Percentiles rank a stretch among this genome's conserved stretches.
Evolutionary conservation across 1,140 invertebrate species (phyloP).

Genomic region (Drepana arcuata): DNA sequence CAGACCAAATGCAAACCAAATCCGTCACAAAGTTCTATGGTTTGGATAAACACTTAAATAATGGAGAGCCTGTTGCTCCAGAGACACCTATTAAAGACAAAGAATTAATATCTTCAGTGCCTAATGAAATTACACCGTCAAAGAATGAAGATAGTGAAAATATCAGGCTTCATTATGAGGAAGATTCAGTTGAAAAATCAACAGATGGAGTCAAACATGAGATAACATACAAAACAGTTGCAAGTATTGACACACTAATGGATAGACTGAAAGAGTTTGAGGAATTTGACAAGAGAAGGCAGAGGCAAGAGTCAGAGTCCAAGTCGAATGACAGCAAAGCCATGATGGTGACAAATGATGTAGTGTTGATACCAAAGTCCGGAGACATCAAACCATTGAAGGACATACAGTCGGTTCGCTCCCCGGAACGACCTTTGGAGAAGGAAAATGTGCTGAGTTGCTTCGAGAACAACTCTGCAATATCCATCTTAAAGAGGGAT

Average conservation of each 20-base stretch:
- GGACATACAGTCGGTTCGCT: conserved; percentile 54
- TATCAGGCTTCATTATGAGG: conserved; percentile 57
- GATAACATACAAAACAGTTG: conserved; percentile 47
- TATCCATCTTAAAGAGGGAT: conserved; percentile 68
- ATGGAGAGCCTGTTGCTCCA: conserved; percentile 42
- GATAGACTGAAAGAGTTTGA: conserved; percentile 68
- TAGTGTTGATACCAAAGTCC: conserved; percentile 64
- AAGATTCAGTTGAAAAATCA: conserved; percentile 48
- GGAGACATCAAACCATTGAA: conserved; percentile 63
- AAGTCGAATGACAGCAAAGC: conserved; percentile 45
- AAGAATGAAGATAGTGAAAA: conserved; percentile 62
- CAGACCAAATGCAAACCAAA: conserved; percentile 43
- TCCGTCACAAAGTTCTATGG: conserved; percentile 48
- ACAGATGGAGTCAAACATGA: conserved; percentile 45
- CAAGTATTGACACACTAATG: conserved; percentile 66
- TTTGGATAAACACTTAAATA: conserved; percentile 30
- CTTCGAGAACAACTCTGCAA: conserved; percentile 68
- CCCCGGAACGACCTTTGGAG: conserved; percentile 58
- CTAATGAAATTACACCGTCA: conserved; percentile 56
- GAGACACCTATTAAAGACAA: conserved; percentile 65
- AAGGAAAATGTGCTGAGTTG: conserved; percentile 67
- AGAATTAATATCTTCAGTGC: conserved; percentile 41
- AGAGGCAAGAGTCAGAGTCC: conserved; percentile 58
- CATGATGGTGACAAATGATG: conserved; percentile 66
- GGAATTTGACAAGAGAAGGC: conserved; percentile 65